Conservation (phyloP, 2,113 vertebrate genomes). For the Paradisaea rubra region DNA sequence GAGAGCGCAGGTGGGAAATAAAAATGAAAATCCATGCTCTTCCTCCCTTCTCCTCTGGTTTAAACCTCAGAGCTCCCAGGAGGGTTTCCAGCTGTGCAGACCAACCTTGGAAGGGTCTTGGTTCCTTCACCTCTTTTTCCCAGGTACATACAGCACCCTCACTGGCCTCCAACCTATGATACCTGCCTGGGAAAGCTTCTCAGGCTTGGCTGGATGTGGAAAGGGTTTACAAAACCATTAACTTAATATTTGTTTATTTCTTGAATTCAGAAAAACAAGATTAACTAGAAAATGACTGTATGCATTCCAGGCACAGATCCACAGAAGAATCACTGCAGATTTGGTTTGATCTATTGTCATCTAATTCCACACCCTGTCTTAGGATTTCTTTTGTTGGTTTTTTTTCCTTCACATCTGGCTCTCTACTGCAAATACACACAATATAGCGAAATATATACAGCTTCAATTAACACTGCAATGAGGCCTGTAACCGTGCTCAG, state of each 20-base stretch:
- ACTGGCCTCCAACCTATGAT: background rate
- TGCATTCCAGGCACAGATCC: background rate
- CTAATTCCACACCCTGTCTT: background rate
- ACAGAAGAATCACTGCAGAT: background rate
- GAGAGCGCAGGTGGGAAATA: background rate
- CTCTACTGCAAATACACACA: conserved; percentile 60
- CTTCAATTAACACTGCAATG: conserved; percentile 50
- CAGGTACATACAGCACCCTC: background rate
- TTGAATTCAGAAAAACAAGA: background rate
- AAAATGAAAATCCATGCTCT: background rate
- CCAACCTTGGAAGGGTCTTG: background rate
- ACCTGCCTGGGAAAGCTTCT: background rate
- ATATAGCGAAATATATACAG: conserved; percentile 63
- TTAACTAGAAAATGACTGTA: background rate
- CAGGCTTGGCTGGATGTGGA: background rate
- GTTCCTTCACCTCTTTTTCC: background rate
- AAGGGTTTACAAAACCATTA: background rate
- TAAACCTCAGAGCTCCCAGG: background rate
- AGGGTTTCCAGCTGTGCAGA: background rate
- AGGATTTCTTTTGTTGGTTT: background rate
- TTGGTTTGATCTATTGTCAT: background rate
- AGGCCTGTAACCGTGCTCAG: conserved; percentile 45
- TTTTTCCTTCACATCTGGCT: conserved; percentile 3
- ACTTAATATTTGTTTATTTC: conserved; percentile 6
- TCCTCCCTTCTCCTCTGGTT: background rate